These are phyloP conservation scores for Cyrtodaria siliqua DNA, from an alignment of 2,888 invertebrate genomes.

Conservation along the genomic window DNA sequence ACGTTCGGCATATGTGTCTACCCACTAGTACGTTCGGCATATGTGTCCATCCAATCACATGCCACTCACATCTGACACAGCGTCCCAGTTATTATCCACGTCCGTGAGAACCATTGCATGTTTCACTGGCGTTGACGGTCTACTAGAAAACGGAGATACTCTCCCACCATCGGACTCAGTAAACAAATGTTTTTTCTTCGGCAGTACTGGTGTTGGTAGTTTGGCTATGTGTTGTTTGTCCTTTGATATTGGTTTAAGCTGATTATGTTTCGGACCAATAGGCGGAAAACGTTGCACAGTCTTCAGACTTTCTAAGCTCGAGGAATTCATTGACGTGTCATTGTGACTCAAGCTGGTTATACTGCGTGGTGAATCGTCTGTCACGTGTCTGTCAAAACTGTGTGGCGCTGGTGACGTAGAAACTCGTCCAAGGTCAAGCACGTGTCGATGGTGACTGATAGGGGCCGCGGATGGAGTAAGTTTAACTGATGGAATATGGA, in stretches of 20 bases:
- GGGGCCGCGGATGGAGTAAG: slow-evolving; percentile 37
- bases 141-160: not conserved
- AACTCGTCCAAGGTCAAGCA: slow-evolving; percentile 31
- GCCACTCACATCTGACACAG: too few species aligned
- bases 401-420: slow-evolving; percentile 44
- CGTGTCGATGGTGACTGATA: slow-evolving; percentile 42
- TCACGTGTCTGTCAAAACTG: slow-evolving; percentile 29
- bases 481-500: slow-evolving; percentile 6
- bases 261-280: not conserved
- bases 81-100: too few species aligned
- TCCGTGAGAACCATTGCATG: not conserved
- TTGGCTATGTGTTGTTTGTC: not conserved
- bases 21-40: too few species aligned
- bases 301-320: not conserved
- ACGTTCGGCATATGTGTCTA: too few species aligned
- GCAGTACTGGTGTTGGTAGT: not conserved
- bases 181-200: too few species aligned
- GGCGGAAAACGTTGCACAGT: not conserved
- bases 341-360: slow-evolving; percentile 34
- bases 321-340: not conserved
- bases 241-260: not conserved
- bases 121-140: not conserved
- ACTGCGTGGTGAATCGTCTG: slow-evolving; percentile 21
- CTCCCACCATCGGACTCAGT: not conserved
- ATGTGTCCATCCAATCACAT: too few species aligned